Evolutionary conservation across 2,113 vertebrate genomes (phyloP).

Genomic region (Hippocampus abdominalis): DNA sequence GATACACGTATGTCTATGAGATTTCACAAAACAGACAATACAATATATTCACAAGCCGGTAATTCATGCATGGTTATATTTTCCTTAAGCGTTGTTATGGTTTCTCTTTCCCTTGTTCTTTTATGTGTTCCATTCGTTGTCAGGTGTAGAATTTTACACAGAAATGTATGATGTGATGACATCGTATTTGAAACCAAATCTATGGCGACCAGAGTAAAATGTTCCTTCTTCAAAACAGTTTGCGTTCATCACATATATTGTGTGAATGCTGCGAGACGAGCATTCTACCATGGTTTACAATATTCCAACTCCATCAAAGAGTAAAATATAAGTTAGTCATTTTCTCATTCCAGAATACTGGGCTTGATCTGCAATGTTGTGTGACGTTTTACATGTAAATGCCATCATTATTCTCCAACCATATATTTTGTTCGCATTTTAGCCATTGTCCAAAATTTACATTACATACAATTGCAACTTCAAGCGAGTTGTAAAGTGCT

Average conservation of each 20-base stretch:
- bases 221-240: constrained; percentile 44
- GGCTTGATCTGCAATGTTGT: not conserved
- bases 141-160: not conserved
- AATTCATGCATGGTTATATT: not conserved
- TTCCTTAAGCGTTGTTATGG: not conserved
- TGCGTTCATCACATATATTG: constrained; percentile 35
- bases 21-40: constrained; percentile 23
- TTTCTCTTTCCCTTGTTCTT: not conserved
- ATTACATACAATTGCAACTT: not conserved
- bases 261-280: constrained; percentile 3
- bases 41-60: constrained; percentile 27
- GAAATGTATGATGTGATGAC: constrained; percentile 10
- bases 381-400: not conserved
- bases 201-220: constrained; percentile 23
- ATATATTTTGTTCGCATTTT: not conserved
- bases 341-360: no score
- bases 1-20: constrained; percentile 31
- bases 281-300: not conserved
- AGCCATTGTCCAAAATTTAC: not conserved
- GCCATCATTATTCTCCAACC: not conserved
- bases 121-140: not conserved
- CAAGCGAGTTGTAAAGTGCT: constrained; percentile 78
- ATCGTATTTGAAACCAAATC: constrained; percentile 7
- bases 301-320: not conserved
- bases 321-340: no score